Evolutionary conservation across 2,113 vertebrate species (phyloP).

Genomic region (Ivindomyrus marchei): DNA sequence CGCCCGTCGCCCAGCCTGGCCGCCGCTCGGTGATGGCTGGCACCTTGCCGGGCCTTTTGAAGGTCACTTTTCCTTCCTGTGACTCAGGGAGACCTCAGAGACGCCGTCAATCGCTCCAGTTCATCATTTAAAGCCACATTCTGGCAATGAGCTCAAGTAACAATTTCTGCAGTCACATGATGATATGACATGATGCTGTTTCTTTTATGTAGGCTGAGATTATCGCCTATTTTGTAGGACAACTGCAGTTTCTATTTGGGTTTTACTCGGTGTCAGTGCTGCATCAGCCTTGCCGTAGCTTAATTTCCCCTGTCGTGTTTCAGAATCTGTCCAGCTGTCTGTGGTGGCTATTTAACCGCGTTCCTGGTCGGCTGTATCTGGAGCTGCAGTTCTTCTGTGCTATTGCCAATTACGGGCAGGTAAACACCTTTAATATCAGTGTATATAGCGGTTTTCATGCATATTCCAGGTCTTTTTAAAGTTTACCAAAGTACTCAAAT

Average conservation of each 20-base stretch:
- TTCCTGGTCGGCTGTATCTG: conserved; percentile 81
- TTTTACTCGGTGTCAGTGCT: background rate
- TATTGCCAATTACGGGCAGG: conserved; percentile 90
- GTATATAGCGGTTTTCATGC: background rate
- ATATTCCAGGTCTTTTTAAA: background rate
- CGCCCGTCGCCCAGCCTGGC: background rate
- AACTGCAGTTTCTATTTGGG: background rate
- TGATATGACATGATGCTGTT: background rate
- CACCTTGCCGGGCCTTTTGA: background rate
- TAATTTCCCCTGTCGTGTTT: conserved; percentile 20
- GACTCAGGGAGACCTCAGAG: background rate
- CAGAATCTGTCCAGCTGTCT: conserved; percentile 90
- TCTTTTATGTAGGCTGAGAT: background rate
- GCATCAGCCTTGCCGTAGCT: background rate
- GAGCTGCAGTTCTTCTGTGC: conserved; percentile 95
- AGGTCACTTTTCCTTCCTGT: background rate
- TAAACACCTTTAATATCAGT: conserved; percentile 43
- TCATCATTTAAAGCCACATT: background rate
- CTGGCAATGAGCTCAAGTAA: background rate
- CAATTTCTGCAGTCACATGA: background rate
- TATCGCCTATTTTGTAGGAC: background rate
- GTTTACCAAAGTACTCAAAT: background rate
- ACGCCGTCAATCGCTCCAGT: background rate
- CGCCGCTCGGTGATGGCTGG: background rate
- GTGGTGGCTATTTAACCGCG: conserved; percentile 83